Evolutionary conservation across 2,797 vertebrate species (phyloP).

Genomic region (Prunella strophiata): DNA sequence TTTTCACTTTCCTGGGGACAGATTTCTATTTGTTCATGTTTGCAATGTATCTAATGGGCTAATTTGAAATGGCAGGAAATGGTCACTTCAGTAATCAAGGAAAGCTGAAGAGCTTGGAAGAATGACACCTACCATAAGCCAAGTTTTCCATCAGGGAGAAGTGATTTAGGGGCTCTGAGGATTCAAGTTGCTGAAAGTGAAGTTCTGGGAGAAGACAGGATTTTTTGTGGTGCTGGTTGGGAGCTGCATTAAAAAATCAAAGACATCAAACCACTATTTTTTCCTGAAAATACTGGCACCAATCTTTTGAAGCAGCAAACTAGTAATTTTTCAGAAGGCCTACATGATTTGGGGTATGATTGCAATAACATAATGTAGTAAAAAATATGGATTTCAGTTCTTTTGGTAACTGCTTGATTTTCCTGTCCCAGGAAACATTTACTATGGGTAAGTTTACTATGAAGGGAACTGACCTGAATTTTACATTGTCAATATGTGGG

Average conservation of each 20-base stretch:
- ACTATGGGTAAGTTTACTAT: not conserved
- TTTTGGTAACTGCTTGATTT: not conserved
- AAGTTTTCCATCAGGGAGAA: not conserved
- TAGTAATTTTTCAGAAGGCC: not conserved
- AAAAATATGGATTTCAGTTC: not conserved
- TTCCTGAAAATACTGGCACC: not conserved
- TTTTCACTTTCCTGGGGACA: not conserved
- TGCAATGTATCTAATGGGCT: not conserved
- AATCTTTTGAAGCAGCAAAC: not conserved
- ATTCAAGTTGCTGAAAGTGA: not conserved
- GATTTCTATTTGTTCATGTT: not conserved
- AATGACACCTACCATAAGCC: not conserved
- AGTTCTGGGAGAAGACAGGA: not conserved
- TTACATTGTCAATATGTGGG: not conserved
- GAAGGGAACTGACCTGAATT: not conserved
- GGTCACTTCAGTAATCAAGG: not conserved
- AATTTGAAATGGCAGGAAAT: not conserved
- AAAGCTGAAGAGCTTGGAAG: conserved; percentile 2
- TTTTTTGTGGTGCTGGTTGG: not conserved
- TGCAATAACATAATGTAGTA: not conserved
- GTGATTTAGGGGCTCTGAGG: not conserved
- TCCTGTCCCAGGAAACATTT: not conserved
- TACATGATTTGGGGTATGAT: not conserved
- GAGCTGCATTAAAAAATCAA: not conserved
- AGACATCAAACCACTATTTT: not conserved